Percentiles rank a stretch among this genome's conserved stretches.
phyloP scores from a whole-genome alignment of 2,888 invertebrate genomes.

The Cheilosia urbana region DNA sequence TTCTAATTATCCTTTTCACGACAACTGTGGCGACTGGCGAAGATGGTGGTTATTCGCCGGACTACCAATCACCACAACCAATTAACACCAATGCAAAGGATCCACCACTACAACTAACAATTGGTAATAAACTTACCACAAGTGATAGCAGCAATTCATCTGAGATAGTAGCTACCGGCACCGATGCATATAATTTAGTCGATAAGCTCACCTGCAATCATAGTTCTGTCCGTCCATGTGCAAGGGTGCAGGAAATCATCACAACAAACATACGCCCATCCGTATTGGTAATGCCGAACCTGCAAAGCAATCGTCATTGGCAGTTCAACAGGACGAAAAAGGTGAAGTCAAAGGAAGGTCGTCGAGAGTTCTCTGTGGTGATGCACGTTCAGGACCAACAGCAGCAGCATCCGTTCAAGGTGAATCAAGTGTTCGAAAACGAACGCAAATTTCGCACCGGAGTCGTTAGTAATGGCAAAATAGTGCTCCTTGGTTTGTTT shows the following conservation, averaged over 20 bases:
- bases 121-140: conserved; percentile 10
- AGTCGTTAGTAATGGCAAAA: conserved; percentile 84
- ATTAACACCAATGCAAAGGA: neutral
- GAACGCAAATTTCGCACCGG: conserved; percentile 81
- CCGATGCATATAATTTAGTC: conserved; percentile 20
- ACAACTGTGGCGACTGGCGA: conserved; percentile 24
- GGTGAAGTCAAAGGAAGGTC: conserved; percentile 65
- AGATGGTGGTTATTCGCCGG: conserved; percentile 4
- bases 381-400: conserved; percentile 60
- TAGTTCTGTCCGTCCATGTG: conserved; percentile 65
- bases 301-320: conserved; percentile 55
- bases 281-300: conserved; percentile 14
- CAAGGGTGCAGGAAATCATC: conserved; percentile 4
- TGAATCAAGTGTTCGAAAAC: conserved; percentile 83
- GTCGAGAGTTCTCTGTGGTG: conserved; percentile 69
- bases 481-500: conserved; percentile 91
- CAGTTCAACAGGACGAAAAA: conserved; percentile 63
- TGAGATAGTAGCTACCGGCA: conserved; percentile 30
- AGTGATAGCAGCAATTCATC: conserved; percentile 34
- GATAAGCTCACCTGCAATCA: conserved; percentile 58
- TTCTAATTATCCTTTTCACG: conserved; percentile 63
- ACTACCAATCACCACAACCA: conserved; percentile 17
- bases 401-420: conserved; percentile 80
- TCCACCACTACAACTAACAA: conserved; percentile 24
- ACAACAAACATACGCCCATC: conserved; percentile 45